These are phyloP conservation scores for Xylocampa areola DNA, from an alignment of 2,888 invertebrate species.

Conservation along the genomic window DNA sequence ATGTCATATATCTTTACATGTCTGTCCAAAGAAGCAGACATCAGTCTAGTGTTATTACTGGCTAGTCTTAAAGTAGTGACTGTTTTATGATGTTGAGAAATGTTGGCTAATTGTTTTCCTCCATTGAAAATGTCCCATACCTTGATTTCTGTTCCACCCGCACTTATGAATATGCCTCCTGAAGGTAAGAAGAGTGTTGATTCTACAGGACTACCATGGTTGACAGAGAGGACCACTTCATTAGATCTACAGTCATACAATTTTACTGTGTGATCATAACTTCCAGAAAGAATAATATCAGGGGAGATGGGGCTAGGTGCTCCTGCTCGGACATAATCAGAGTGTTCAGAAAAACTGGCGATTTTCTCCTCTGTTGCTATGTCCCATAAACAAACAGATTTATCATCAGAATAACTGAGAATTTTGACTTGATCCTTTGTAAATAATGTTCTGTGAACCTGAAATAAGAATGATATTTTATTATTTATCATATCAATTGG, in stretches of 20 bases:
- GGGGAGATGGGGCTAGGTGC: slow-evolving; percentile 93
- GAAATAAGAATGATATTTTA: too few species aligned
- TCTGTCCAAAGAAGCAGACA: slow-evolving; percentile 97
- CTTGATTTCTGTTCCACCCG: slow-evolving; percentile 96
- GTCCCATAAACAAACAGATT: slow-evolving; percentile 96
- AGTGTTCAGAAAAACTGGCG: slow-evolving; percentile 91
- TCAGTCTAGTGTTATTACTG: slow-evolving; percentile 94
- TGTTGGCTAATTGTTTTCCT: slow-evolving; percentile 94
- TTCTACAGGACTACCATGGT: slow-evolving; percentile 97
- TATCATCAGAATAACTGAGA: slow-evolving; percentile 97
- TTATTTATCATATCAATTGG: too few species aligned
- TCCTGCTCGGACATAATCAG: slow-evolving; percentile 96
- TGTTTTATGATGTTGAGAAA: slow-evolving; percentile 98
- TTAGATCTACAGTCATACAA: slow-evolving; percentile 95
- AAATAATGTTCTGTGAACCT: slow-evolving; percentile 95
- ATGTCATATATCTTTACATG: slow-evolving; percentile 98
- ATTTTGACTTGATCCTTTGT: slow-evolving; percentile 94
- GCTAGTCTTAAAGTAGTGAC: slow-evolving; percentile 96
- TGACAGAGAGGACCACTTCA: slow-evolving; percentile 92
- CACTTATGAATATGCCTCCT: slow-evolving; percentile 97
- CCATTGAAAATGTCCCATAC: slow-evolving; percentile 98
- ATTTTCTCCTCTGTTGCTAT: slow-evolving; percentile 95
- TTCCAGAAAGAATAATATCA: slow-evolving; percentile 94
- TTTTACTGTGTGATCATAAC: slow-evolving; percentile 96
- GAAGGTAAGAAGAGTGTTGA: slow-evolving; percentile 96